Conservation (phyloP, 2,888 invertebrate species). For the Xestia sexstrigata region DNA sequence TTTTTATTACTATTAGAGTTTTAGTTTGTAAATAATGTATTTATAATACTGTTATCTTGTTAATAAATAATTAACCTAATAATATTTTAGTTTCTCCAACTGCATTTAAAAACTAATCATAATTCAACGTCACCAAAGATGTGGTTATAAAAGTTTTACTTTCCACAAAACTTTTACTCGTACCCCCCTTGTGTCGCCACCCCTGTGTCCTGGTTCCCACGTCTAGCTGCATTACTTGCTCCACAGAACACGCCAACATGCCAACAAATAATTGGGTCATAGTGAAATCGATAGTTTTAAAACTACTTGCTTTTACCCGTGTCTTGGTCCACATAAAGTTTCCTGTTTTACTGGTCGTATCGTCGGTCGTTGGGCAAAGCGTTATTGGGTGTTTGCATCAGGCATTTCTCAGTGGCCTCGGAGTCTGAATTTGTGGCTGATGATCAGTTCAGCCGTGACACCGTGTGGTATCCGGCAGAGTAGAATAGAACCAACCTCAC, state of each 20-base stretch:
- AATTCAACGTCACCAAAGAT: background rate
- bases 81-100: background rate
- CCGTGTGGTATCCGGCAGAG: too few relatives aligned
- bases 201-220: slow-evolving; percentile 33
- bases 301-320: background rate
- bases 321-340: background rate
- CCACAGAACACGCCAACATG: slow-evolving; percentile 8
- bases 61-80: too few relatives aligned
- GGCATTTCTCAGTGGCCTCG: too few relatives aligned
- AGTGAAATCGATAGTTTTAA: slow-evolving; percentile 33
- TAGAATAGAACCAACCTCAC: too few relatives aligned
- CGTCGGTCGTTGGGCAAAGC: too few relatives aligned
- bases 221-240: slow-evolving; percentile 17
- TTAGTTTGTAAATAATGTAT: too few relatives aligned
- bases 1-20: too few relatives aligned
- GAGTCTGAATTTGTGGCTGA: too few relatives aligned
- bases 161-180: slow-evolving; percentile 1
- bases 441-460: too few relatives aligned
- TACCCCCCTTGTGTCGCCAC: background rate
- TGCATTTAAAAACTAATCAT: slow-evolving; percentile 33
- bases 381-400: too few relatives aligned
- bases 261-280: slow-evolving; percentile 37
- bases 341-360: background rate
- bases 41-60: too few relatives aligned
- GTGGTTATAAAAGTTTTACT: slow-evolving; percentile 1